Evolutionary conservation across 1,140 invertebrate species (phyloP).

Genomic region (Atta colombica): DNA sequence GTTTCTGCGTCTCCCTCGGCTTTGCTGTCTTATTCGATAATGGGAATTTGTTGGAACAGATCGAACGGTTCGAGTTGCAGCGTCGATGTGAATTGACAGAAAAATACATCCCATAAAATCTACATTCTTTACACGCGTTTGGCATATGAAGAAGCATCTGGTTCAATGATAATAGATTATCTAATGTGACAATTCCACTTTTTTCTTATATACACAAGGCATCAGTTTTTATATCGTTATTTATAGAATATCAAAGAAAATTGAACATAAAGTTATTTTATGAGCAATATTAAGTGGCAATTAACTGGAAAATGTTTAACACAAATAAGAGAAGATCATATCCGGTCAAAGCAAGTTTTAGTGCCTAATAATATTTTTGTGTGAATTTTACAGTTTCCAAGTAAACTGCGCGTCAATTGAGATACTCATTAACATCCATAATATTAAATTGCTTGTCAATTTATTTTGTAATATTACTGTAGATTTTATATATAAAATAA

Average conservation of each 20-base stretch:
- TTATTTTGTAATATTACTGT: too few species aligned
- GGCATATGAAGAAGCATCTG: slow-evolving; percentile 15
- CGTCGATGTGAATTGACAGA: slow-evolving; percentile 17
- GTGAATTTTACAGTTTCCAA: too few species aligned
- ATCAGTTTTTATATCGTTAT: neutral
- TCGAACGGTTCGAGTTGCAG: slow-evolving; percentile 11
- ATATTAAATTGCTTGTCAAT: too few species aligned
- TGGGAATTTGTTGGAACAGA: slow-evolving; percentile 6
- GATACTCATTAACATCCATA: too few species aligned
- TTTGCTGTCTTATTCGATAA: slow-evolving; percentile 14
- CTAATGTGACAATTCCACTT: slow-evolving; percentile 19
- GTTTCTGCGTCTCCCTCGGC: neutral
- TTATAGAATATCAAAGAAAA: neutral
- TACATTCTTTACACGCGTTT: slow-evolving; percentile 12
- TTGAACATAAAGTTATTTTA: neutral
- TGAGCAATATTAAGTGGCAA: neutral
- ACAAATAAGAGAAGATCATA: too few species aligned
- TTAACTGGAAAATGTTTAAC: too few species aligned
- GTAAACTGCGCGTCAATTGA: too few species aligned
- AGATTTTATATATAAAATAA: too few species aligned
- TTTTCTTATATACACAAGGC: neutral
- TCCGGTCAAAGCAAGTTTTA: too few species aligned
- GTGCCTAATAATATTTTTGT: too few species aligned
- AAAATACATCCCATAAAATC: slow-evolving; percentile 2
- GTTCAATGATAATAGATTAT: slow-evolving; percentile 19